Evolutionary conservation across 2,113 vertebrate genomes (phyloP), one percentile per base, ranked within the genome.

Genomic region (Heliornis fulica): DNA sequence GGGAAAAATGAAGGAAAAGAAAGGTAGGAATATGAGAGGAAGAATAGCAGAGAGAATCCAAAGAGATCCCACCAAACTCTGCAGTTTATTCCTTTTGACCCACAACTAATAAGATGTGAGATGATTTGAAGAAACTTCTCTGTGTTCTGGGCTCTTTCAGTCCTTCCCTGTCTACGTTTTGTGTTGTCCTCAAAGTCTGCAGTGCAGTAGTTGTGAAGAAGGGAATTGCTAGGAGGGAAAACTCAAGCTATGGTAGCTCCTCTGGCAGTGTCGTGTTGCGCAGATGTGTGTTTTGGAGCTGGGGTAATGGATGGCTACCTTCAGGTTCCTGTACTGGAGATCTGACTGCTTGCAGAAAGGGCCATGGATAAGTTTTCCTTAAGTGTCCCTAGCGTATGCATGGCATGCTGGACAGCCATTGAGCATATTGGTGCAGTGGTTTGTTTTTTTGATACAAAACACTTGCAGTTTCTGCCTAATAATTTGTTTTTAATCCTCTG

Each of bases 101-200:
- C 46, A 19, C 5, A 41, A 13, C 38, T 74, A 16, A 11, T 63
- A 45, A 78, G 50, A 23, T 12, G 4, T 28, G 50, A 81, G 84
- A 43, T 93, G 48, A 81, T 83, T 82, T 69, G 70, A 66, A 38
- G 26, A 70, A 90, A 95, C 83, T 94, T 95, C 66, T 38, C 51
- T 89, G 41, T 46, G 26, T 88, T 91, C 72, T 0, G 13, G 18
- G 74, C 26, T 61, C 38, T 84, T 92, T 46, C 78, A 61, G 64
- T 53, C 66, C n/a, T 89, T 61, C 68, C 25, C 72, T 2, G 36
- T 74, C 29, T 46, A 74, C 68, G 66, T 93, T 95, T 82, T 60
- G 78, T 68, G 68, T 82, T 89, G 93, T 90, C 51, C 71, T 95
- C 96, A 94, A 97, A 96, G 95, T 97, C 96, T 97, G 96, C 98